Evolutionary conservation across 1,140 invertebrate genomes (phyloP).

Genomic region (Bombus pyrosoma): DNA sequence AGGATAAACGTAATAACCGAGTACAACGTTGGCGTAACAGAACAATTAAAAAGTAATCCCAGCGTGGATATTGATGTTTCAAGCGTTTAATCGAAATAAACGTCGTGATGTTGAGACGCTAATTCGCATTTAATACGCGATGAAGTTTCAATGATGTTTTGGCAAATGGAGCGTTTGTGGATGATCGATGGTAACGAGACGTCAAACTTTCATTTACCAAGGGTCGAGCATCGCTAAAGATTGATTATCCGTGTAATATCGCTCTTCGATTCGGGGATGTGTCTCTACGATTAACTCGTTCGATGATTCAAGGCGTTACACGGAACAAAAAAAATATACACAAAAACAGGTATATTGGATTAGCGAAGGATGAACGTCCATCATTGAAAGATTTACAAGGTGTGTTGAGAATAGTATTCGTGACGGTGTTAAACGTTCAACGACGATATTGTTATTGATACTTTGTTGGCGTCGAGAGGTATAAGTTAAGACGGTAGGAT

Average conservation of each 20-base stretch:
- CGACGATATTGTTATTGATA: not conserved
- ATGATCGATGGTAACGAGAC: not conserved
- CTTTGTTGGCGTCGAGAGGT: not conserved
- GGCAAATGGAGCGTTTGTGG: not conserved
- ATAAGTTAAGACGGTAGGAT: not conserved
- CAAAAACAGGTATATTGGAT: not conserved
- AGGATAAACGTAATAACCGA: not conserved
- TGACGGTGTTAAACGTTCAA: not conserved
- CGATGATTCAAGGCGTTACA: not conserved
- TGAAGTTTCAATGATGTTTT: not conserved
- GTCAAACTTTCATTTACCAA: not conserved
- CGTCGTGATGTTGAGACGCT: not conserved
- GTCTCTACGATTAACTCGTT: not conserved
- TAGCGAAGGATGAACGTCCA: not conserved
- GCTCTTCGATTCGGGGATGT: too few relatives aligned
- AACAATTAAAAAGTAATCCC: not conserved
- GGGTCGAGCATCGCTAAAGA: not conserved
- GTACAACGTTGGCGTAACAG: not conserved
- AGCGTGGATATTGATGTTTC: not conserved
- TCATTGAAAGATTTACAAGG: not conserved
- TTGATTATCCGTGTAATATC: not conserved
- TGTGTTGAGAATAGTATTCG: not conserved
- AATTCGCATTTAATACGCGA: not conserved
- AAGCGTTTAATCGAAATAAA: not conserved
- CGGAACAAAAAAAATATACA: not conserved